Conservation (phyloP, 2,888 invertebrate species). For the Drosophila suboccidentalis region DNA sequence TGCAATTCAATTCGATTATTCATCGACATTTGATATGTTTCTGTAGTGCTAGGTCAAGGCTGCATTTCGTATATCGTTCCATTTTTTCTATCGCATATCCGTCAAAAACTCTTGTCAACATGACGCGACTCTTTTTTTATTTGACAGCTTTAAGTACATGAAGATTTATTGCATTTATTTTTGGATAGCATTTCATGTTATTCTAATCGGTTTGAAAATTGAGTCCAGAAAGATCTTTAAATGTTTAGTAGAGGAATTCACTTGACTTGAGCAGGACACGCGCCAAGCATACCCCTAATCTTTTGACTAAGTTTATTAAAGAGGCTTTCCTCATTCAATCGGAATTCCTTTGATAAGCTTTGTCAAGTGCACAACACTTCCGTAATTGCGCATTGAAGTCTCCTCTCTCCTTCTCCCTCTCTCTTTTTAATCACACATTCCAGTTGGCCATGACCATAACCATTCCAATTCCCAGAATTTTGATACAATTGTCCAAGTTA, state of each 20-base stretch:
- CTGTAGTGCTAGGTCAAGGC: slow-evolving; percentile 70
- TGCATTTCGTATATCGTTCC: slow-evolving; percentile 3
- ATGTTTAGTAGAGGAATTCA: background rate
- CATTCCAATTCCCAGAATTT: slow-evolving; percentile 46
- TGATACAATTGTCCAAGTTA: slow-evolving; percentile 16
- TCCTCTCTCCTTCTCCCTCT: background rate
- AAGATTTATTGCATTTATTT: background rate
- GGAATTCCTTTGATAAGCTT: slow-evolving; percentile 36
- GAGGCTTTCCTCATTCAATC: slow-evolving; percentile 25
- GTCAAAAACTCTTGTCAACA: slow-evolving; percentile 44
- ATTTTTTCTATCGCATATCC: slow-evolving; percentile 42
- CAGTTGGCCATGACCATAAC: slow-evolving; percentile 53
- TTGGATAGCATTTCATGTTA: background rate
- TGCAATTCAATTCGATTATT: slow-evolving; percentile 1
- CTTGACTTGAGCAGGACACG: slow-evolving; percentile 1
- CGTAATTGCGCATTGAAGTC: slow-evolving; percentile 44
- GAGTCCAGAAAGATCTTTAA: background rate
- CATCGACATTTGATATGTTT: slow-evolving; percentile 41
- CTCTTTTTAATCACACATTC: slow-evolving; percentile 39
- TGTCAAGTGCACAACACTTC: slow-evolving; percentile 38
- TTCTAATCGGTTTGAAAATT: background rate
- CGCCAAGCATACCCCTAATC: slow-evolving; percentile 14
- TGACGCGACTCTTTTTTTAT: slow-evolving; percentile 27
- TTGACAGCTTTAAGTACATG: background rate
- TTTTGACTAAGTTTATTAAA: background rate